Percentiles rank a stretch among this genome's conserved stretches.
These are phyloP conservation scores for Eufriesea mexicana DNA, from an alignment of 1,140 invertebrate species.

Conservation along the genomic window DNA sequence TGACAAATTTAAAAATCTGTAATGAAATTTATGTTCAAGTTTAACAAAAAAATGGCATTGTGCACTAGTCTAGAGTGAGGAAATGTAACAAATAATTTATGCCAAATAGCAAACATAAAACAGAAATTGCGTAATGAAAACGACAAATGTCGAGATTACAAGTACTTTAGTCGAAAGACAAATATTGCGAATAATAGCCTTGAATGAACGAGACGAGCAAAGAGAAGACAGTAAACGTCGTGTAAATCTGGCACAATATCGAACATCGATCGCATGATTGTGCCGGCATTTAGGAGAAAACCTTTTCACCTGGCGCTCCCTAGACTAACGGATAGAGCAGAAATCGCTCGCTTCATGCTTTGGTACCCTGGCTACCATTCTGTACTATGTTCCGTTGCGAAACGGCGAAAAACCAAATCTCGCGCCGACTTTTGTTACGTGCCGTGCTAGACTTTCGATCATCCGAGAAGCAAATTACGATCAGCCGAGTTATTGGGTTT, in stretches of 20 bases:
- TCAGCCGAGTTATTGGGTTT: slow-evolving; percentile 23
- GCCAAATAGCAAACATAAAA: no score
- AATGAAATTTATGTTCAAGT: no score
- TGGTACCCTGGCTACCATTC: slow-evolving; percentile 8
- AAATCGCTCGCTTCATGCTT: slow-evolving; percentile 47
- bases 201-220: neutral
- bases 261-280: slow-evolving; percentile 31
- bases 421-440: slow-evolving; percentile 31
- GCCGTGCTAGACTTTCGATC: slow-evolving; percentile 27
- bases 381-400: slow-evolving; percentile 5
- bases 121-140: neutral
- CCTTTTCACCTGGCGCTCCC: slow-evolving; percentile 67
- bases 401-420: slow-evolving; percentile 41
- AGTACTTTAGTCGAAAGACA: neutral
- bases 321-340: slow-evolving; percentile 6
- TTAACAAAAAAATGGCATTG: no score
- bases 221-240: neutral
- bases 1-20: no score
- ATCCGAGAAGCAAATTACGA: slow-evolving; percentile 27
- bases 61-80: no score
- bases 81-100: no score
- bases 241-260: slow-evolving; percentile 27
- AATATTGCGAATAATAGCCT: neutral
- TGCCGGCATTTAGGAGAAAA: slow-evolving; percentile 67
- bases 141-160: neutral